A percentile compares a stretch with the other conserved stretches of the same genome.
These are phyloP conservation scores for Plusia festucae DNA, from an alignment of 2,888 invertebrate species.

Conservation along the genomic window DNA sequence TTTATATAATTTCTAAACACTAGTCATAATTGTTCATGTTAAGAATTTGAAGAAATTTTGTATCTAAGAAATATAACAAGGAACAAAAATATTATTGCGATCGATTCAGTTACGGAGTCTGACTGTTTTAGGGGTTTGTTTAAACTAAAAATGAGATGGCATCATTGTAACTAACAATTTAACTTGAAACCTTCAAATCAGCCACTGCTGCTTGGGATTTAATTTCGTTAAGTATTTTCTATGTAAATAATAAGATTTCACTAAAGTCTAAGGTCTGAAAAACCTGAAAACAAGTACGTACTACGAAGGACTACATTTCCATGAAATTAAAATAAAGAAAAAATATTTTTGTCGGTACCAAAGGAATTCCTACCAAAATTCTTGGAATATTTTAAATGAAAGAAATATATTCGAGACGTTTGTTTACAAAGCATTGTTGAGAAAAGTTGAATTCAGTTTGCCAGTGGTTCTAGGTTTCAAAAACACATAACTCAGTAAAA, in stretches of 20 bases:
- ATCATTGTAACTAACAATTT: too few relatives aligned
- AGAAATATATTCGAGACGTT: conserved; percentile 33
- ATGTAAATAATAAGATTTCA: neutral
- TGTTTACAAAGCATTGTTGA: conserved; percentile 21
- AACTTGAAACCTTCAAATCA: too few relatives aligned
- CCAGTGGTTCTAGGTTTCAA: conserved; percentile 7
- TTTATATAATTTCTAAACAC: too few relatives aligned
- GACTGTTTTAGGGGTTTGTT: too few relatives aligned
- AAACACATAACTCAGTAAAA: neutral
- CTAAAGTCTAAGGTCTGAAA: neutral
- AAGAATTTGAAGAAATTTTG: too few relatives aligned
- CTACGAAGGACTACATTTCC: neutral
- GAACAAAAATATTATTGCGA: too few relatives aligned
- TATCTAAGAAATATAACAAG: too few relatives aligned
- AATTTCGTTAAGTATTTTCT: too few relatives aligned
- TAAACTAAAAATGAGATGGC: too few relatives aligned
- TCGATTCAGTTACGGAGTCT: too few relatives aligned
- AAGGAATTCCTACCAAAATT: conserved; percentile 14
- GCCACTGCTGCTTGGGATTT: too few relatives aligned
- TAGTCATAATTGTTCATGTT: too few relatives aligned
- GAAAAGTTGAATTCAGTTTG: conserved; percentile 15
- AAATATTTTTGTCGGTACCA: neutral
- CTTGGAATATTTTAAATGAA: conserved; percentile 28
- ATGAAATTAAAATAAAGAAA: neutral
- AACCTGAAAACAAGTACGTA: neutral